Percentiles rank a stretch among this genome's conserved stretches.
phyloP scores from a whole-genome alignment of 92 coral and sea anemone species.

The Actinostola sp. region DNA sequence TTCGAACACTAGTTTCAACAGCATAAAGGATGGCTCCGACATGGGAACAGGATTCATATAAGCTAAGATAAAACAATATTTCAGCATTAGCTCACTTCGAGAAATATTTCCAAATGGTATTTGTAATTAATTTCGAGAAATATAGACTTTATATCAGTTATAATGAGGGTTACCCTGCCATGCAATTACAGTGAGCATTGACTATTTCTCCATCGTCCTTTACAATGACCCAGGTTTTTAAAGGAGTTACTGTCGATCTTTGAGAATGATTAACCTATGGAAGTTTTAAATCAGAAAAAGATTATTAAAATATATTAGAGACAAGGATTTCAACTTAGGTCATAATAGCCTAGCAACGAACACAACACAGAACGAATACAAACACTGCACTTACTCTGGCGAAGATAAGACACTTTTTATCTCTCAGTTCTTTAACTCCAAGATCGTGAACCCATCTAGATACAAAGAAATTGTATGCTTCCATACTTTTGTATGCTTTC shows the following conservation, averaged over 20 bases:
- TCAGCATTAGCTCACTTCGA: no score
- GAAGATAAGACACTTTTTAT: conserved; percentile 17
- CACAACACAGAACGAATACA: no score
- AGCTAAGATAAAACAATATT: neutral
- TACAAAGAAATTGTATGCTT: conserved; percentile 55
- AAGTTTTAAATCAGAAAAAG: neutral
- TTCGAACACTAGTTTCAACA: conserved; percentile 59
- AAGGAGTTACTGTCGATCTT: conserved; percentile 38
- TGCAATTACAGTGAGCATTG: conserved; percentile 41
- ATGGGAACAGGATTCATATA: conserved; percentile 59
- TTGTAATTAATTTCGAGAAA: no score
- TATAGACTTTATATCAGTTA: neutral
- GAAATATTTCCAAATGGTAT: no score
- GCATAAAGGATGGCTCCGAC: conserved; percentile 63
- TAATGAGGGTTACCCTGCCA: conserved; percentile 41
- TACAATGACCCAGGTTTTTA: conserved; percentile 53
- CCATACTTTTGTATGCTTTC: conserved; percentile 61
- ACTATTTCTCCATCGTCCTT: conserved; percentile 42
- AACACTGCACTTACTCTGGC: conserved; percentile 39
- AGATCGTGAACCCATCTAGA: conserved; percentile 48
- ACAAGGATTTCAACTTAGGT: neutral
- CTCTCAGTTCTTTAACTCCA: conserved; percentile 22
- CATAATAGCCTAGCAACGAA: no score
- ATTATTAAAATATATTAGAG: neutral
- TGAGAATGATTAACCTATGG: conserved; percentile 35